Evolutionary conservation across 35 echinoderm and acorn worm species (phyloP).

Genomic region (Apostichopus japonicus): DNA sequence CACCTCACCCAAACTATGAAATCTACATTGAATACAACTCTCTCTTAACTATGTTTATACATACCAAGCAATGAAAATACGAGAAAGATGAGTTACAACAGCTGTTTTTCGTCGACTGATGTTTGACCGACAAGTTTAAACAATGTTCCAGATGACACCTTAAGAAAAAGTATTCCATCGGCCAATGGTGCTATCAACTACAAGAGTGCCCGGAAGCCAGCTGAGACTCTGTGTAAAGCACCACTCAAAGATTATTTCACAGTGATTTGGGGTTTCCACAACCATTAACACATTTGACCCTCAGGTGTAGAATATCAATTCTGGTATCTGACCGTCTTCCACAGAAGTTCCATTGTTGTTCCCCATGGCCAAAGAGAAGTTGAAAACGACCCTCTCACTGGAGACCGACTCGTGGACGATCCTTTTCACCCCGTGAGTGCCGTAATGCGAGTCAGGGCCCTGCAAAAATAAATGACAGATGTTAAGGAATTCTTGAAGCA

Average conservation of each 20-base stretch:
- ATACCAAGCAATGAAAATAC: too few species aligned
- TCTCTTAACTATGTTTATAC: too few species aligned
- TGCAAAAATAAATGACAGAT: conserved; percentile 42
- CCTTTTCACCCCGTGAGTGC: conserved; percentile 86
- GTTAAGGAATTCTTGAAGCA: not conserved
- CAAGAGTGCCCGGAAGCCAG: too few species aligned
- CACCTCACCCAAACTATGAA: too few species aligned
- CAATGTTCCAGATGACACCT: too few species aligned
- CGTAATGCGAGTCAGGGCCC: conserved; percentile 99
- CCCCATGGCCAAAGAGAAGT: conserved; percentile 88
- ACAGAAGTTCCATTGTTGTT: conserved; percentile 99
- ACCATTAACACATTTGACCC: not conserved
- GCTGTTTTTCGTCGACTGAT: too few species aligned
- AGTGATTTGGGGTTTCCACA: not conserved
- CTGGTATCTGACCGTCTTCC: conserved; percentile 98
- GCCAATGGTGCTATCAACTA: too few species aligned
- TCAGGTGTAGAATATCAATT: conserved; percentile 99
- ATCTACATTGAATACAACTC: too few species aligned
- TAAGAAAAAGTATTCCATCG: too few species aligned
- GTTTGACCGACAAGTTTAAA: too few species aligned
- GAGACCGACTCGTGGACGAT: conserved; percentile 90
- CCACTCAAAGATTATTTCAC: not conserved
- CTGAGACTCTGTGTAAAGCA: not conserved
- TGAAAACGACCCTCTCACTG: conserved; percentile 91
- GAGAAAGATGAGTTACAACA: too few species aligned